Conservation (phyloP, 2,888 invertebrate genomes). For the Nomada goodeniana region DNA sequence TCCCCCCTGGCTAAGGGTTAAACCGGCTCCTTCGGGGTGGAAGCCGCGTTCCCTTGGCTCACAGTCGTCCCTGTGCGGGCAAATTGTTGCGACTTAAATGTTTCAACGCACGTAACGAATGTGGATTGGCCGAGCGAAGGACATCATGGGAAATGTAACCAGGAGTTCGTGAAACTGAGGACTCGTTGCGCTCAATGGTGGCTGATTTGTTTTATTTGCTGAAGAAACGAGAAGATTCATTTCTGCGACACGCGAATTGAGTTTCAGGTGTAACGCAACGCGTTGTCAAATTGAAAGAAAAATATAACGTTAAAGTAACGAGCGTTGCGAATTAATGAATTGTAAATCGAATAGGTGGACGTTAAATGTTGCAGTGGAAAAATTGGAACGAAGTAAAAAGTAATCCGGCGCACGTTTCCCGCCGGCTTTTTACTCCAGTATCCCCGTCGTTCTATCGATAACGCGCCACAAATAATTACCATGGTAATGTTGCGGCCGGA, state of each 20-base stretch:
- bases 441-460: neutral
- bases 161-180: too few relatives aligned
- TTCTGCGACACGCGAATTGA: too few relatives aligned
- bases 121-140: neutral
- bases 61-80: slow-evolving; percentile 16
- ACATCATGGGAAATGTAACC: neutral
- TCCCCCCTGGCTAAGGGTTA: slow-evolving; percentile 20
- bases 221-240: too few relatives aligned
- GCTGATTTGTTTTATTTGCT: too few relatives aligned
- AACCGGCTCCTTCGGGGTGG: slow-evolving; percentile 7
- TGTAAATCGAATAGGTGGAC: neutral
- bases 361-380: too few relatives aligned
- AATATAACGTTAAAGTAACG: too few relatives aligned
- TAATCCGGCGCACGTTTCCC: neutral
- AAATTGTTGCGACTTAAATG: slow-evolving; percentile 31
- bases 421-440: neutral
- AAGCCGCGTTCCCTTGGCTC: neutral
- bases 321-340: neutral
- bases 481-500: slow-evolving; percentile 38
- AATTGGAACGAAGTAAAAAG: neutral
- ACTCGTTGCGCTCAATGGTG: too few relatives aligned
- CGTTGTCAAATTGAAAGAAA: too few relatives aligned
- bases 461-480: slow-evolving; percentile 41
- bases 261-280: too few relatives aligned
- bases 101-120: slow-evolving; percentile 28